Conservation (phyloP, 2,888 invertebrate species). For the Nipponacmea schrenckii region DNA sequence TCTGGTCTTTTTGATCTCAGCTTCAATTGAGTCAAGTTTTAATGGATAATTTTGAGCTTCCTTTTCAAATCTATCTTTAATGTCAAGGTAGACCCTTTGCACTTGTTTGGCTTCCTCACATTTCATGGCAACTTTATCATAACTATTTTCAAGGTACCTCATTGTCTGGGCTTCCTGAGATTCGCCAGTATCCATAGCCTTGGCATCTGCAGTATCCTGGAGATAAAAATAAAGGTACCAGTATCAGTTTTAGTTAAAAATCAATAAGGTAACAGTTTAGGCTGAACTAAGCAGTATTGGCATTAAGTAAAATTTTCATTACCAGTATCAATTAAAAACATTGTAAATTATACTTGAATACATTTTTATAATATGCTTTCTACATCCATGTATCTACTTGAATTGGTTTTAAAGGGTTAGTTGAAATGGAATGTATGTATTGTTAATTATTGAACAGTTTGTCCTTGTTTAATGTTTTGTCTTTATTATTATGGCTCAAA, state of each 20-base stretch:
- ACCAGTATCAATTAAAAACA: no score
- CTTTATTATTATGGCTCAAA: no score
- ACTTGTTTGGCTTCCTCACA: constrained; percentile 68
- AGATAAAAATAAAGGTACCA: constrained; percentile 8
- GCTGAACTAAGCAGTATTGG: no score
- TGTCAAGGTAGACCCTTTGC: constrained; percentile 65
- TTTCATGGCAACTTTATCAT: constrained; percentile 66
- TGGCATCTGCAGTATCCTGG: constrained; percentile 64
- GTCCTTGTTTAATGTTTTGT: no score
- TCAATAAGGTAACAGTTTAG: not conserved
- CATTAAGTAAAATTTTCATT: no score
- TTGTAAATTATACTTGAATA: no score
- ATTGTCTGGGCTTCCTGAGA: constrained; percentile 65
- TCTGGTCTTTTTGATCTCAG: constrained; percentile 58
- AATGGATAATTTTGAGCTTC: constrained; percentile 64
- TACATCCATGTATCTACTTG: no score
- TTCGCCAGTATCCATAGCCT: constrained; percentile 64
- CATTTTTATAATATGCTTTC: no score
- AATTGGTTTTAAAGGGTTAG: no score
- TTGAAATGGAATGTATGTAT: no score
- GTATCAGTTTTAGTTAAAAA: not conserved
- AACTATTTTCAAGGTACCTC: constrained; percentile 63
- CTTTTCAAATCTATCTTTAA: constrained; percentile 64
- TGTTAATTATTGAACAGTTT: no score
- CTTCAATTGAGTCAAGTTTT: constrained; percentile 63